phyloP scores from a whole-genome alignment of 2,888 invertebrate species.

The Rhorus exstirpatorius region DNA sequence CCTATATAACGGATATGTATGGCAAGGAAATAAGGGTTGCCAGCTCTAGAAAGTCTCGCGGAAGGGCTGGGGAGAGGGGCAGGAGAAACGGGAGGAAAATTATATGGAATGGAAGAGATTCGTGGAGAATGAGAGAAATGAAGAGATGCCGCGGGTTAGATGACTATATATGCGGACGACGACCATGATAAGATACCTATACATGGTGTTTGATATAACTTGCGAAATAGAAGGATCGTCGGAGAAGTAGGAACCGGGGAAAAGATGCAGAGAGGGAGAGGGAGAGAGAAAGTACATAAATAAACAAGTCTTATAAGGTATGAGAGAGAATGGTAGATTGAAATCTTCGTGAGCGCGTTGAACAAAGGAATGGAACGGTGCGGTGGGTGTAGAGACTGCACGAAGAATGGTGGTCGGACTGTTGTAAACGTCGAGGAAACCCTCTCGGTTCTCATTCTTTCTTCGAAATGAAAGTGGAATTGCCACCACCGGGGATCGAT shows the following conservation, averaged over 20 bases:
- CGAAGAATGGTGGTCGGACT: conserved; percentile 27
- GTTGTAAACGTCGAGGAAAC: conserved; percentile 40
- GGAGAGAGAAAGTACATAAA: conserved; percentile 73
- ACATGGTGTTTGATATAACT: conserved; percentile 41
- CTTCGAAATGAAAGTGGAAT: conserved; percentile 67
- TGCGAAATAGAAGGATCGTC: conserved; percentile 34
- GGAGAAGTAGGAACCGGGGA: conserved; percentile 13
- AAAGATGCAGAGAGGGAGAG: conserved; percentile 37
- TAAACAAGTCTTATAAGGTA: conserved; percentile 76
- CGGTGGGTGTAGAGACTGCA: conserved; percentile 30
- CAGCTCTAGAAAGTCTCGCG: conserved; percentile 32
- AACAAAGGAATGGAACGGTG: conserved; percentile 59
- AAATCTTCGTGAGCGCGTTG: conserved; percentile 63
- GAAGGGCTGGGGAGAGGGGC: neutral
- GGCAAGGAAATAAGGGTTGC: conserved; percentile 38
- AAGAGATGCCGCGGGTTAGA: conserved; percentile 44
- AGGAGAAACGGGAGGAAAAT: conserved; percentile 9
- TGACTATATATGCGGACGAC: neutral
- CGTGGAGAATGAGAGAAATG: conserved; percentile 34
- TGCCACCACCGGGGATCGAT: conserved; percentile 52
- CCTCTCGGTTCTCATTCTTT: conserved; percentile 40
- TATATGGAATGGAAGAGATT: conserved; percentile 41
- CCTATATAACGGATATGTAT: conserved; percentile 20
- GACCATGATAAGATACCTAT: conserved; percentile 36
- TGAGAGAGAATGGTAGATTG: conserved; percentile 69